A percentile compares a stretch with the other conserved stretches of the same genome.
Evolutionary conservation across 2,113 vertebrate species (phyloP).

Genomic region (Myrmecophaga tridactyla): DNA sequence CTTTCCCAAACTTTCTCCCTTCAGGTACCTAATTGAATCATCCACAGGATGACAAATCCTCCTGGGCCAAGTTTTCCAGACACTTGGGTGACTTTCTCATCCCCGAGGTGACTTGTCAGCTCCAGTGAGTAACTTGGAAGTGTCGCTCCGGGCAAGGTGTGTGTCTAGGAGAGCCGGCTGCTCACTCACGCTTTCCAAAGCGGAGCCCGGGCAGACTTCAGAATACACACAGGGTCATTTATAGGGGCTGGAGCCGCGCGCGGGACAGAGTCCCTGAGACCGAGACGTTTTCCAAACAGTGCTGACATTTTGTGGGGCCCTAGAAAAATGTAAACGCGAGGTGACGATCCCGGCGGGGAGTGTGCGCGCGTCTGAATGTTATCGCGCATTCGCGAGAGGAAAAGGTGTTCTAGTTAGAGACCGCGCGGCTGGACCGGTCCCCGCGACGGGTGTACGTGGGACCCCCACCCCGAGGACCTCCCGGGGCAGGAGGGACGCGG

Average conservation of each 20-base stretch:
- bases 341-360: conserved; percentile 49
- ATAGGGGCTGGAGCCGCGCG: conserved; percentile 18
- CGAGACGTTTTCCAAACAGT: conserved; percentile 73
- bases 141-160: conserved; percentile 70
- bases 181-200: conserved; percentile 77
- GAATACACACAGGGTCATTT: conserved; percentile 71
- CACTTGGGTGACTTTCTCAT: conserved; percentile 69
- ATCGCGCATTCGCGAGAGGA: neutral
- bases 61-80: conserved; percentile 69
- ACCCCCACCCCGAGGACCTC: neutral
- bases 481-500: neutral
- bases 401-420: neutral
- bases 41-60: conserved; percentile 71
- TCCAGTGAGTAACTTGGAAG: conserved; percentile 74
- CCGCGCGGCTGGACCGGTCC: neutral
- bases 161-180: conserved; percentile 47
- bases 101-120: conserved; percentile 71
- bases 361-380: neutral
- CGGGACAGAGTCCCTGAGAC: conserved; percentile 49
- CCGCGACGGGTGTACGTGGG: neutral
- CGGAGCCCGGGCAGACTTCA: conserved; percentile 49
- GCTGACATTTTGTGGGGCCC: conserved; percentile 68
- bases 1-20: conserved; percentile 48
- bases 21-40: conserved; percentile 72
- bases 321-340: conserved; percentile 59